Percentiles rank a stretch among this genome's conserved stretches.
These are phyloP conservation scores for Cairina moschata DNA, from an alignment of 2,113 vertebrate genomes.

Conservation along the genomic window DNA sequence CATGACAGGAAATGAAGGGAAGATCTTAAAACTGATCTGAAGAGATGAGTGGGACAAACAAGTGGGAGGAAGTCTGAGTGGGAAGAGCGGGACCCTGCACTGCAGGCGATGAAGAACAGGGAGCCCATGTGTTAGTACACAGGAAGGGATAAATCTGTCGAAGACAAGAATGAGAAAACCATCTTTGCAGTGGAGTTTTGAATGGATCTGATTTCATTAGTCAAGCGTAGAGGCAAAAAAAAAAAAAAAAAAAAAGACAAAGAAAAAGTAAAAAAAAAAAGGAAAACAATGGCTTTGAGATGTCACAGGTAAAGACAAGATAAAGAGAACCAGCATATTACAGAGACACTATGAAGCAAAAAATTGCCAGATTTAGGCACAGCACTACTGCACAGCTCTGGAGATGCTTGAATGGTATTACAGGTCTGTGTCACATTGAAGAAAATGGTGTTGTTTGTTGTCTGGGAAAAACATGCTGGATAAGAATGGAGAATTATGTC, in stretches of 20 bases:
- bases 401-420: background rate
- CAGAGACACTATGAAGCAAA: background rate
- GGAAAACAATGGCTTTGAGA: background rate
- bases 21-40: conserved; percentile 4
- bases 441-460: background rate
- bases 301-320: background rate
- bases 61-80: background rate
- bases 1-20: background rate
- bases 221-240: background rate
- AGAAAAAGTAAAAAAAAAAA: background rate
- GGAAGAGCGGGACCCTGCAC: background rate
- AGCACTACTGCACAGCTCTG: background rate
- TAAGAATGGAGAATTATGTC: background rate
- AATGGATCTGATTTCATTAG: background rate
- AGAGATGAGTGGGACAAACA: conserved; percentile 7
- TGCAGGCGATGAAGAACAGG: background rate
- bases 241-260: background rate
- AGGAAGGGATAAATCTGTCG: background rate
- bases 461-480: background rate
- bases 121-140: background rate
- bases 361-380: background rate
- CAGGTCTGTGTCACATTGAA: background rate
- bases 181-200: background rate
- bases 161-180: background rate
- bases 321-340: background rate